Percentiles rank a stretch among this genome's conserved stretches.
phyloP scores from a whole-genome alignment of 2,797 vertebrate species.

The Sebastes elongatus region DNA sequence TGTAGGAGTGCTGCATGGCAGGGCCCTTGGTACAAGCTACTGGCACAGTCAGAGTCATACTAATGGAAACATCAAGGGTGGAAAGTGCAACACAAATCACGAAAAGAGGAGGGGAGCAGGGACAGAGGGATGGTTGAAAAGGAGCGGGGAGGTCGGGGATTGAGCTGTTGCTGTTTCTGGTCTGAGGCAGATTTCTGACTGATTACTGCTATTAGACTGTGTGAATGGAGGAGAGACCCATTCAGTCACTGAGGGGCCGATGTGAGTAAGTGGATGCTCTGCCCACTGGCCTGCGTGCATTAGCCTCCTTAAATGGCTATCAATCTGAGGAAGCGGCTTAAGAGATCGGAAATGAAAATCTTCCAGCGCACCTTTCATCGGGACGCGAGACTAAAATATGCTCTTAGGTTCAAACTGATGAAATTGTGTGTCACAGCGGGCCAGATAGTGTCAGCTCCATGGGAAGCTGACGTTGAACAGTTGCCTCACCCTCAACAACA shows the following conservation, averaged over 20 bases:
- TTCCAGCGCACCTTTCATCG: slow-evolving; percentile 35
- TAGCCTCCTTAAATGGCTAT: slow-evolving; percentile 63
- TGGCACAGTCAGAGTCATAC: slow-evolving; percentile 15
- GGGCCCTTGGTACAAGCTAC: slow-evolving; percentile 17
- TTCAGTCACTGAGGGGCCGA: slow-evolving; percentile 30
- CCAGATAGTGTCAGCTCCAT: slow-evolving; percentile 72
- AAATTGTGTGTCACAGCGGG: slow-evolving; percentile 46
- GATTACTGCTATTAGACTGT: slow-evolving; percentile 61
- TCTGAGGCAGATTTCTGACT: slow-evolving; percentile 50
- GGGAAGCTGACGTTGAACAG: slow-evolving; percentile 63
- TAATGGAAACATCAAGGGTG: slow-evolving; percentile 60
- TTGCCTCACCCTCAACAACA: slow-evolving; percentile 70
- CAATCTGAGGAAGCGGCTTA: slow-evolving; percentile 59
- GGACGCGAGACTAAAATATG: slow-evolving; percentile 37
- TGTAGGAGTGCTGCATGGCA: slow-evolving; percentile 38
- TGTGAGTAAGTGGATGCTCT: slow-evolving; percentile 33
- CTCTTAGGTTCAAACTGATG: slow-evolving; percentile 36
- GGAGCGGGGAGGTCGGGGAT: background rate
- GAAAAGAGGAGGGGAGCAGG: slow-evolving; percentile 22
- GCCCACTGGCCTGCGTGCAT: slow-evolving; percentile 37
- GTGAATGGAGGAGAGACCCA: slow-evolving; percentile 33
- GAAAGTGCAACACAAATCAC: slow-evolving; percentile 65
- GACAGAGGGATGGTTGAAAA: slow-evolving; percentile 12
- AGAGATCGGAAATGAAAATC: slow-evolving; percentile 60
- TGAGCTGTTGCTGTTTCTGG: slow-evolving; percentile 41